Percentiles rank a stretch among this genome's conserved stretches.
Evolutionary conservation across 2,113 vertebrate species (phyloP).

Genomic region (Urocolius indicus): DNA sequence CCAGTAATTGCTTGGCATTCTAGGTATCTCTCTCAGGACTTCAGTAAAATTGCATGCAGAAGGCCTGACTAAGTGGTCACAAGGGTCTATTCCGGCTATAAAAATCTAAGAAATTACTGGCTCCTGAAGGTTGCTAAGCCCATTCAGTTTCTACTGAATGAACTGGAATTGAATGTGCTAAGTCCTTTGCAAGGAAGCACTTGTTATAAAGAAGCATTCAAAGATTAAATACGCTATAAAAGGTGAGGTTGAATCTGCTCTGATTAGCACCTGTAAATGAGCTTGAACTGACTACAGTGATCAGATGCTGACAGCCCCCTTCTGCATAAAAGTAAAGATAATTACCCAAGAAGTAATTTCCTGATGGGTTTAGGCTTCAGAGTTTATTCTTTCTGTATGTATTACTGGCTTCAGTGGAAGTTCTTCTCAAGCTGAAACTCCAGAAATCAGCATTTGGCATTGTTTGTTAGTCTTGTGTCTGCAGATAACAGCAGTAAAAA

Average conservation of each 20-base stretch:
- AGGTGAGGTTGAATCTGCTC: slow-evolving; percentile 36
- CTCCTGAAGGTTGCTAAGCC: slow-evolving; percentile 9
- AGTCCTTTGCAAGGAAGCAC: background rate
- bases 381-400: background rate
- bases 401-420: background rate
- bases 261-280: slow-evolving; percentile 47
- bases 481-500: background rate
- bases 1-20: background rate
- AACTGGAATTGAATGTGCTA: background rate
- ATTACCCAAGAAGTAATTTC: slow-evolving; percentile 15
- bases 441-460: background rate
- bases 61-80: slow-evolving; percentile 27
- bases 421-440: background rate
- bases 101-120: slow-evolving; percentile 20
- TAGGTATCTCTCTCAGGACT: background rate
- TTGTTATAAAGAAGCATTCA: slow-evolving; percentile 4
- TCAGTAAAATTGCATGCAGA: background rate
- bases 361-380: background rate
- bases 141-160: slow-evolving; percentile 20
- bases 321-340: slow-evolving; percentile 11
- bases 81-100: slow-evolving; percentile 4
- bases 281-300: background rate
- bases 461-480: background rate
- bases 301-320: background rate
- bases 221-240: slow-evolving; percentile 21